A percentile compares a stretch with the other conserved stretches of the same genome.
Conservation (phyloP, 2,888 invertebrate genomes). For the Agrochola circellaris region DNA sequence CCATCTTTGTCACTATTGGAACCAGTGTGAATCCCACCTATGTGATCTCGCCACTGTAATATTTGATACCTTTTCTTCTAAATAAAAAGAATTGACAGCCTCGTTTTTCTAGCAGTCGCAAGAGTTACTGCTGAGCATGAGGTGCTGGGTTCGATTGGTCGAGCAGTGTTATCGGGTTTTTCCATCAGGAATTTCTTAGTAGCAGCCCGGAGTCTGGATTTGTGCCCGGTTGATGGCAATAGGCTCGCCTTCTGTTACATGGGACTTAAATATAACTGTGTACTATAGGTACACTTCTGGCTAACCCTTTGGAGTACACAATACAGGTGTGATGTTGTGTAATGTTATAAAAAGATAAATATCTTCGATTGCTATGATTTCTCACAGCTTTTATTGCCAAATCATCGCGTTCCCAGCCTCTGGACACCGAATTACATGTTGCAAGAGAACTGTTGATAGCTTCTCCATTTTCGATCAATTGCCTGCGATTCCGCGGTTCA, state of each 20-base stretch:
- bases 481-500: slow-evolving; percentile 55
- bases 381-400: slow-evolving; percentile 46
- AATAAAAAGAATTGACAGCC: neutral
- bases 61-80: neutral
- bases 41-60: neutral
- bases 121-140: too few relatives aligned
- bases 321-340: neutral
- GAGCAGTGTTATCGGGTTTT: too few relatives aligned
- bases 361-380: slow-evolving; percentile 12
- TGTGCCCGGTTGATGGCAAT: too few relatives aligned
- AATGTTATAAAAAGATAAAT: neutral
- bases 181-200: too few relatives aligned
- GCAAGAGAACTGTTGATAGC: slow-evolving; percentile 39
- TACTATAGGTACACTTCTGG: too few relatives aligned
- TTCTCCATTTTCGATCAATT: slow-evolving; percentile 54
- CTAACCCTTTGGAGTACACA: too few relatives aligned
- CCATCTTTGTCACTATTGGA: neutral
- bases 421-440: slow-evolving; percentile 44
- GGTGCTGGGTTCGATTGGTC: too few relatives aligned
- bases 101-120: too few relatives aligned
- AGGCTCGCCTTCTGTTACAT: too few relatives aligned
- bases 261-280: too few relatives aligned
- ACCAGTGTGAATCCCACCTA: neutral
- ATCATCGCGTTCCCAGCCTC: slow-evolving; percentile 58
- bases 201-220: too few relatives aligned